Evolutionary conservation across 1,140 invertebrate species (phyloP), one percentile per base, ranked within the genome.

Genomic region (Callitettix versicolor): DNA sequence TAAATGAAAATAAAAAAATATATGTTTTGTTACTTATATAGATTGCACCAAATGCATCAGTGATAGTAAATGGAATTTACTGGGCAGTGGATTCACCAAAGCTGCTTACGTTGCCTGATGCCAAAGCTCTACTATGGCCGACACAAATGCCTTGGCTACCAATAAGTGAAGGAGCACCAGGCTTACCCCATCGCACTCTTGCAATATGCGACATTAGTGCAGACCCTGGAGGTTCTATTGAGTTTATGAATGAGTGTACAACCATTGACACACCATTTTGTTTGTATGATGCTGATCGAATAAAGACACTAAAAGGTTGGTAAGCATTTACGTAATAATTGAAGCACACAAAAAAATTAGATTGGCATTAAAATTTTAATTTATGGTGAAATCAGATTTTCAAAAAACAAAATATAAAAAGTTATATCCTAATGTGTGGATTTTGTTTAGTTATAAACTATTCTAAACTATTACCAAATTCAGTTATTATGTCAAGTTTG

Each of bases 171-270:
- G 86, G 94, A 0, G 88, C 91, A 21, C 90, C 94, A 1, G 80
- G 88, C 18, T 70, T 98, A 44, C 94, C 95, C 0, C 93, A 97
- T 69, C 74, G 86, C 61, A 87, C 90, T 81, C 69, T 92, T 55
- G 88, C 83, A 5, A 95, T 99, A 65, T 99, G 95, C 69, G 96
- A 99, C 68, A 98, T 99, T 63, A 95, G 91, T 2, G 96, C 96
- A 1, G 97, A 99, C 75, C 96, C 96, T 0, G 95, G 95, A 14
- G 95, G 95, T 43, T 98, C 94, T 18, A 98, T 99, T 55, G 96
- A 99, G 73, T 99, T 99, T 65, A 98, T 99, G 95, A 95, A 95
- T 64, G 95, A 99, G 67, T 99, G 95, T 65, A 99, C 97, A 0
- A 99, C 95, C 0, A 99, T 99, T 49, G 96, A 99, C 66, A 96